Conservation (phyloP, 2,113 vertebrate genomes). For the Hyla sarda region DNA sequence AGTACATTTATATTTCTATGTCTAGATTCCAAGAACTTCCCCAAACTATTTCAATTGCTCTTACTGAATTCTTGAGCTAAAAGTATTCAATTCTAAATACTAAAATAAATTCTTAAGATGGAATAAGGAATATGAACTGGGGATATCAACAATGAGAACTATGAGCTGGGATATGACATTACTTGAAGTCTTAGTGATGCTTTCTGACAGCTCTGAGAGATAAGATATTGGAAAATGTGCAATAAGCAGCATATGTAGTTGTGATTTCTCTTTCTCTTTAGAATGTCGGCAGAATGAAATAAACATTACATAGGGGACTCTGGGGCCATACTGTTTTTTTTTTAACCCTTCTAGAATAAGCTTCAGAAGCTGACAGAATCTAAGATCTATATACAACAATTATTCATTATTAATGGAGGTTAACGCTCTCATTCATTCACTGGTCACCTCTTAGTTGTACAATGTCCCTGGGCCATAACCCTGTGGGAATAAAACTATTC, state of each 20-base stretch:
- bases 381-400: too few relatives aligned
- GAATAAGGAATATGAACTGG: not conserved
- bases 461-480: too few relatives aligned
- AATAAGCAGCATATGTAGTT: constrained; percentile 38
- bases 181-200: constrained; percentile 2
- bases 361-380: too few relatives aligned
- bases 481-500: too few relatives aligned
- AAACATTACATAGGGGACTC: too few relatives aligned
- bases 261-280: constrained; percentile 32
- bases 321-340: too few relatives aligned
- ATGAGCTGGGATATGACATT: constrained; percentile 23
- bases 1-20: not conserved
- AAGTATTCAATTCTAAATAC: not conserved
- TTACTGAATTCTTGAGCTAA: not conserved
- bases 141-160: constrained; percentile 13
- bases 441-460: too few relatives aligned
- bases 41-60: not conserved
- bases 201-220: constrained; percentile 51
- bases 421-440: too few relatives aligned
- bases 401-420: too few relatives aligned
- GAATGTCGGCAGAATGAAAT: too few relatives aligned
- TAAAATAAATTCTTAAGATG: constrained; percentile 1
- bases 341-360: too few relatives aligned
- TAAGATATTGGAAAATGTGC: constrained; percentile 10
- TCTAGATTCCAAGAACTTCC: not conserved